These are phyloP conservation scores for Deroplatys truncata DNA, from an alignment of 2,888 invertebrate genomes.

Conservation along the genomic window DNA sequence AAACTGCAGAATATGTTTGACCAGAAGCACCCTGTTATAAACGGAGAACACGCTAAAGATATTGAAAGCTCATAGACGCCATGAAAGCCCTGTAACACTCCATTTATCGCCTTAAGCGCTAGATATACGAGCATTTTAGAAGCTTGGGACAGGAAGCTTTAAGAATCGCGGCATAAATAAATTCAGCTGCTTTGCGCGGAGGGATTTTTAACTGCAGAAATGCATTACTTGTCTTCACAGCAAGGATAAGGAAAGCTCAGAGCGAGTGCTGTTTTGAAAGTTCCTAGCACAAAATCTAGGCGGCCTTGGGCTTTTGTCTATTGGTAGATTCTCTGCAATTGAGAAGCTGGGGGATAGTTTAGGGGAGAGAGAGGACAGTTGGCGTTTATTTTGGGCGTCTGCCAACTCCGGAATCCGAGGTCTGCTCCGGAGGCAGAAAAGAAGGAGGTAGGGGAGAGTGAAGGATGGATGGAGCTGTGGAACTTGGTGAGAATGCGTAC, in stretches of 20 bases:
- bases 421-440: conserved; percentile 3
- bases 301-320: neutral
- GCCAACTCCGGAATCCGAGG: conserved; percentile 20
- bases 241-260: neutral
- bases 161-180: neutral
- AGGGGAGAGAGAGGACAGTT: conserved; percentile 4
- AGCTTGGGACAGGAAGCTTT: neutral
- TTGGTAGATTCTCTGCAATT: neutral
- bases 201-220: neutral
- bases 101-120: neutral
- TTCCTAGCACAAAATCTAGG: neutral
- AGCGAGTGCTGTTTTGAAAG: neutral
- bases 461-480: neutral
- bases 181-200: neutral
- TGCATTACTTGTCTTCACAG: neutral
- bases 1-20: too few relatives aligned
- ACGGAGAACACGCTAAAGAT: neutral
- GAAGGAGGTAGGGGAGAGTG: neutral
- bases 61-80: neutral
- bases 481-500: neutral
- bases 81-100: too few relatives aligned
- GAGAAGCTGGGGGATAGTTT: neutral
- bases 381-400: conserved; percentile 25
- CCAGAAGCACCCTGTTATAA: too few relatives aligned
- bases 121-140: neutral